Evolutionary conservation across 2,888 invertebrate species (phyloP).

Genomic region (Andrena bicolor): DNA sequence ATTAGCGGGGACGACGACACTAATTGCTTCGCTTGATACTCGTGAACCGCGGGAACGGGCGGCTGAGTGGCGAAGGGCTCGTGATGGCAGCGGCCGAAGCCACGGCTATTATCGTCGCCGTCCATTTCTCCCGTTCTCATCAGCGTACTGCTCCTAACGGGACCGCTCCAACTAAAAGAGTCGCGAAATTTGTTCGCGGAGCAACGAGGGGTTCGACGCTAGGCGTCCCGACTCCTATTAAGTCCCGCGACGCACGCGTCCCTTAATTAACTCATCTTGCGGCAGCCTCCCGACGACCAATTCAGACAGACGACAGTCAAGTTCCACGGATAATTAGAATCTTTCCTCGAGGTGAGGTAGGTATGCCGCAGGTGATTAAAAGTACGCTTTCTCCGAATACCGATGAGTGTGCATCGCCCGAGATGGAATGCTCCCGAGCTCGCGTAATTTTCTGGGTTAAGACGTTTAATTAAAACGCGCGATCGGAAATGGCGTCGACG

Average conservation of each 20-base stretch:
- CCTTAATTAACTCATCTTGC: slow-evolving; percentile 25
- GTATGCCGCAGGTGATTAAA: slow-evolving; percentile 41
- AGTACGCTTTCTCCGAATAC: slow-evolving; percentile 48
- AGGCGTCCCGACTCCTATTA: slow-evolving; percentile 10
- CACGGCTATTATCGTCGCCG: slow-evolving; percentile 41
- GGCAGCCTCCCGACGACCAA: not conserved
- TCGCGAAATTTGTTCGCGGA: slow-evolving; percentile 3
- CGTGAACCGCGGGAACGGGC: slow-evolving; percentile 40
- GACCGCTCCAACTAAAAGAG: not conserved
- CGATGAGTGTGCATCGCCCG: slow-evolving; percentile 26
- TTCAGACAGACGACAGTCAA: slow-evolving; percentile 2
- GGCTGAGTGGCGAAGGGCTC: slow-evolving; percentile 10
- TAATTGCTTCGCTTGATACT: slow-evolving; percentile 67
- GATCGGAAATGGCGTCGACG: slow-evolving; percentile 9
- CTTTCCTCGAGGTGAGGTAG: not conserved
- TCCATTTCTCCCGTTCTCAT: not conserved
- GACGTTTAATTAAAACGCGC: slow-evolving; percentile 50
- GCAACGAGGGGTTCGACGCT: not conserved
- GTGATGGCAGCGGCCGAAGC: slow-evolving; percentile 33
- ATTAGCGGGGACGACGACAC: slow-evolving; percentile 61
- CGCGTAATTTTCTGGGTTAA: slow-evolving; percentile 34
- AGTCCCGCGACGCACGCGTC: not conserved
- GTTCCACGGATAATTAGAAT: slow-evolving; percentile 20
- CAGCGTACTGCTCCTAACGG: not conserved
- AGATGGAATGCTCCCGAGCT: slow-evolving; percentile 32